Evolutionary conservation across 2,797 vertebrate genomes (phyloP).

Genomic region (Babyrousa celebensis): DNA sequence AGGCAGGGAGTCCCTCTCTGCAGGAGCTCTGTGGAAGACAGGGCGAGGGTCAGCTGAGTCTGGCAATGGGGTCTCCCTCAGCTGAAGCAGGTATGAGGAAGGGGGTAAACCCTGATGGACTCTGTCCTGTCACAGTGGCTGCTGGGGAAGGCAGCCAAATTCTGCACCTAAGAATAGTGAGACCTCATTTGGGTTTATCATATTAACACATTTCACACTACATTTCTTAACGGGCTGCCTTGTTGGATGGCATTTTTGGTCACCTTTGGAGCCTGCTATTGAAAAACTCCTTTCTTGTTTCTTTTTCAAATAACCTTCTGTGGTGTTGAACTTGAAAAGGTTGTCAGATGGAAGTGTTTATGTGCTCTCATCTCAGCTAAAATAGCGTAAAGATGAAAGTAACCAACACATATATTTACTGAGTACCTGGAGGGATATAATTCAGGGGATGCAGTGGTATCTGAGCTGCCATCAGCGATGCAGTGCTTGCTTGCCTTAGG

Average conservation of each 20-base stretch:
- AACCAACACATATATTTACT: slow-evolving; percentile 77
- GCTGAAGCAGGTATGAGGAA: not conserved
- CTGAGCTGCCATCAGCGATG: slow-evolving; percentile 84
- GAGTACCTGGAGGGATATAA: slow-evolving; percentile 83
- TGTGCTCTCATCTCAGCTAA: slow-evolving; percentile 77
- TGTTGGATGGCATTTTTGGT: slow-evolving; percentile 79
- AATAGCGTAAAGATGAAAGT: slow-evolving; percentile 86
- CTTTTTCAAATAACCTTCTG: slow-evolving; percentile 86
- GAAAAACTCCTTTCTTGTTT: slow-evolving; percentile 79
- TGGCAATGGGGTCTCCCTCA: not conserved
- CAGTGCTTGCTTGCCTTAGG: slow-evolving; percentile 84
- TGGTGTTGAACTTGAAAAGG: slow-evolving; percentile 79
- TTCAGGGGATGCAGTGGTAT: slow-evolving; percentile 86
- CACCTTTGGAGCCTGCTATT: slow-evolving; percentile 78
- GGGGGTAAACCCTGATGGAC: not conserved
- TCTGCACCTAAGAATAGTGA: slow-evolving; percentile 73
- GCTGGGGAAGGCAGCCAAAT: slow-evolving; percentile 68
- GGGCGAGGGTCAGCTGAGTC: not conserved
- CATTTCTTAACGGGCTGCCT: slow-evolving; percentile 77
- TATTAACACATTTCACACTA: slow-evolving; percentile 76
- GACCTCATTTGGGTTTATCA: slow-evolving; percentile 59
- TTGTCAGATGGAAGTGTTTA: slow-evolving; percentile 83
- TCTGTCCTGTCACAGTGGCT: not conserved
- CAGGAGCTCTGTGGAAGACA: not conserved
- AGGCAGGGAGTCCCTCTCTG: not conserved